Percentiles rank a stretch among this genome's conserved stretches.
phyloP scores from a whole-genome alignment of 2,113 vertebrate genomes.

The Grammomys surdaster region DNA sequence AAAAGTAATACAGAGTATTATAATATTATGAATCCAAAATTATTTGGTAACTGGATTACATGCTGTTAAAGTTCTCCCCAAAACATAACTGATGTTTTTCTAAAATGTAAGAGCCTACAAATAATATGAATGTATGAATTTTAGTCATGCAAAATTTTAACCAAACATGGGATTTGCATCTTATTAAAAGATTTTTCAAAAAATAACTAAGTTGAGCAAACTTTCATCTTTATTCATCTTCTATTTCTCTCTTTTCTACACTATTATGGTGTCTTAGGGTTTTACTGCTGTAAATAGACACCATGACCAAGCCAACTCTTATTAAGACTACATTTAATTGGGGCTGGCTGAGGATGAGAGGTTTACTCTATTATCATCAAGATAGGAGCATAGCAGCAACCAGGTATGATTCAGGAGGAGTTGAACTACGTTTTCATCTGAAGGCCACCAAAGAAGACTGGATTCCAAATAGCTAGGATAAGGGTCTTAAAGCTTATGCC shows the following conservation, averaged over 20 bases:
- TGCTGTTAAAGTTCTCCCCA: background rate
- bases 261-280: background rate
- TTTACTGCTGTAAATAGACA: no score
- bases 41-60: background rate
- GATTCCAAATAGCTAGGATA: no score
- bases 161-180: background rate
- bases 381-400: no score
- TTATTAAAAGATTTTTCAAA: background rate
- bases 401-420: no score
- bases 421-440: no score
- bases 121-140: background rate
- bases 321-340: no score
- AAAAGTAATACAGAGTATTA: background rate
- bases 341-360: no score
- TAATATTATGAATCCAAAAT: background rate
- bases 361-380: no score
- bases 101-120: background rate
- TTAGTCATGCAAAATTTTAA: background rate
- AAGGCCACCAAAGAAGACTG: no score
- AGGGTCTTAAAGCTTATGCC: no score
- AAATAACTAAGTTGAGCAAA: background rate
- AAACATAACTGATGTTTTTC: background rate
- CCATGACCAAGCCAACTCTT: no score
- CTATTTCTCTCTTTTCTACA: background rate
- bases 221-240: background rate